These are phyloP conservation scores for Trisateles emortualis DNA, from an alignment of 2,888 invertebrate species.

Conservation along the genomic window DNA sequence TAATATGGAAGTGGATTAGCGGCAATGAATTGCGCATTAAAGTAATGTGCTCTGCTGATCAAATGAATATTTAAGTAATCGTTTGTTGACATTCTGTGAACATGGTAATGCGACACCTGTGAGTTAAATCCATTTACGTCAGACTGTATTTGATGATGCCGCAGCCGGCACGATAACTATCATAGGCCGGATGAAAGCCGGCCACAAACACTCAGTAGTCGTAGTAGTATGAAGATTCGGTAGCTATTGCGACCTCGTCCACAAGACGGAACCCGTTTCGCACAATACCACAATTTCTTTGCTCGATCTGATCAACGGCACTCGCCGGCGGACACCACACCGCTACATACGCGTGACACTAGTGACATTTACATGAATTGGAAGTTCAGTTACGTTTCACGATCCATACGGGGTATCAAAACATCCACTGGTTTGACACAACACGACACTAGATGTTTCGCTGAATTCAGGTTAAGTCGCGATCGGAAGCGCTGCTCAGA, in stretches of 20 bases:
- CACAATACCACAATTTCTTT: constrained; percentile 79
- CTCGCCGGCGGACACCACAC: constrained; percentile 74
- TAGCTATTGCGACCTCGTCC: constrained; percentile 65
- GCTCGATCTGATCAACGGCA: constrained; percentile 69
- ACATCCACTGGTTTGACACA: constrained; percentile 79
- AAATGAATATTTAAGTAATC: constrained; percentile 68
- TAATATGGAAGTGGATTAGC: constrained; percentile 6
- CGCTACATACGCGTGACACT: constrained; percentile 70
- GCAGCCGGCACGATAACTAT: constrained; percentile 58
- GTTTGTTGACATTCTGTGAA: constrained; percentile 69
- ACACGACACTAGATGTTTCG: constrained; percentile 73
- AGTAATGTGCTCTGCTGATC: constrained; percentile 51
- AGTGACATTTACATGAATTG: constrained; percentile 79
- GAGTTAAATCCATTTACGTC: constrained; percentile 63
- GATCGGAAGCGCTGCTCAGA: constrained; percentile 78
- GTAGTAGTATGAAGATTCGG: constrained; percentile 69
- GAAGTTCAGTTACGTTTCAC: constrained; percentile 70
- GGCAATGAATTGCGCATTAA: constrained; percentile 32
- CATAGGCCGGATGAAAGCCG: constrained; percentile 61
- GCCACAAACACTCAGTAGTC: constrained; percentile 59
- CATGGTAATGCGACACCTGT: constrained; percentile 71
- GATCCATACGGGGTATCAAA: constrained; percentile 66
- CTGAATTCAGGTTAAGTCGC: constrained; percentile 76
- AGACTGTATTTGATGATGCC: constrained; percentile 64
- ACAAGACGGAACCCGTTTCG: constrained; percentile 71